phyloP scores from a whole-genome alignment of 2,797 vertebrate genomes.

The Tragelaphus eurycerus region DNA sequence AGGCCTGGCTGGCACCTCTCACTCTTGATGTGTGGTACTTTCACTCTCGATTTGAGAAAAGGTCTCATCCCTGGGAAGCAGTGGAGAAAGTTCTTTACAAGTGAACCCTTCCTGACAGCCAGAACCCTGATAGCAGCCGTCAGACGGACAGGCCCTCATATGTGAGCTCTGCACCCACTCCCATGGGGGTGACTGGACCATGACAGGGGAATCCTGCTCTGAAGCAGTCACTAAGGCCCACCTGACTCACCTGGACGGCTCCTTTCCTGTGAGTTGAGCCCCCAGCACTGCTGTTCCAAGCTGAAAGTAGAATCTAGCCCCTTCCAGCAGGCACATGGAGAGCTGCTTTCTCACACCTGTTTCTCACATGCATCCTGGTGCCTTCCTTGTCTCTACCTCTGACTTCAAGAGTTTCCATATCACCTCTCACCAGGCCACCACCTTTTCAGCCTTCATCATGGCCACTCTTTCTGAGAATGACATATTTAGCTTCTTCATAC shows the following conservation, averaged over 20 bases:
- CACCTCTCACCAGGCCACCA: background rate
- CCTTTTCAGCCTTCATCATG: background rate
- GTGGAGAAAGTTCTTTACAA: background rate
- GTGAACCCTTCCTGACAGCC: background rate
- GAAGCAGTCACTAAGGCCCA: background rate
- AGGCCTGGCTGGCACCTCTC: background rate
- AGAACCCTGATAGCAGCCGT: background rate
- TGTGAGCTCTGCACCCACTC: rapidly evolving
- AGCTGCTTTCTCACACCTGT: background rate
- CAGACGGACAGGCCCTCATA: rapidly evolving
- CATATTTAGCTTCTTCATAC: background rate
- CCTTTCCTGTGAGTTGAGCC: background rate
- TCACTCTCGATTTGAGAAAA: background rate
- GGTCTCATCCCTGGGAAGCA: background rate
- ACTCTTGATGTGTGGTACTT: background rate
- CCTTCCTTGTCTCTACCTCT: background rate
- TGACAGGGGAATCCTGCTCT: background rate
- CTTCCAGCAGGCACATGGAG: background rate
- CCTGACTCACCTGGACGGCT: background rate
- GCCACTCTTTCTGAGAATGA: background rate
- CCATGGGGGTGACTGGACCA: rapidly evolving
- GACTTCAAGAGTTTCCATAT: background rate
- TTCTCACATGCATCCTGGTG: background rate
- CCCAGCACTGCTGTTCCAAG: background rate
- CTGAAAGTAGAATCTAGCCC: background rate